Conservation (phyloP, 2,113 vertebrate species). For the Thunnus thynnus region DNA sequence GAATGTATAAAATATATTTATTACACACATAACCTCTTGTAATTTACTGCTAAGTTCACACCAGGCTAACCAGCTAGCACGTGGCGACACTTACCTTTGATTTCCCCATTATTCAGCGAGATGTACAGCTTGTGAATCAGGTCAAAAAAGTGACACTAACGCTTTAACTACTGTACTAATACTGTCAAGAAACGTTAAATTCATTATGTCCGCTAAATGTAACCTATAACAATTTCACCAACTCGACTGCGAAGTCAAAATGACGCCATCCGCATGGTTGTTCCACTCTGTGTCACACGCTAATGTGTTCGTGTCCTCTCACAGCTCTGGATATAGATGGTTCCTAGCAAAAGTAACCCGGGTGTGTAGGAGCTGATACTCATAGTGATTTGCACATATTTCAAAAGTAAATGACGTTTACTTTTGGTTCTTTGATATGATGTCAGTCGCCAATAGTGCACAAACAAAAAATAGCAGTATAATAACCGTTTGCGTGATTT, state of each 20-base stretch:
- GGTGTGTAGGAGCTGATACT: background rate
- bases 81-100: conserved; percentile 70
- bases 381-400: too few relatives aligned
- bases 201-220: background rate
- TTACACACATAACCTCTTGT: background rate
- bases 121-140: fast-evolving
- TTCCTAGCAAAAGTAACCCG: conserved; percentile 41
- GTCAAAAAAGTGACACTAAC: background rate
- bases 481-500: too few relatives aligned
- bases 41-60: background rate
- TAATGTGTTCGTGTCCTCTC: conserved; percentile 53
- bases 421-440: too few relatives aligned
- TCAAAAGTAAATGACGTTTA: too few relatives aligned
- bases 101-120: conserved; percentile 69
- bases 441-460: too few relatives aligned
- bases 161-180: background rate
- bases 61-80: conserved; percentile 10
- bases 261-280: conserved; percentile 57
- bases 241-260: fast-evolving
- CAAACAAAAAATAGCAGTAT: too few relatives aligned
- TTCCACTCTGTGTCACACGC: background rate
- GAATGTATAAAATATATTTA: too few relatives aligned
- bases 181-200: fast-evolving
- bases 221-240: fast-evolving
- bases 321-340: background rate